Evolutionary conservation across 2,797 vertebrate species (phyloP).

Genomic region (Melanogrammus aeglefinus): DNA sequence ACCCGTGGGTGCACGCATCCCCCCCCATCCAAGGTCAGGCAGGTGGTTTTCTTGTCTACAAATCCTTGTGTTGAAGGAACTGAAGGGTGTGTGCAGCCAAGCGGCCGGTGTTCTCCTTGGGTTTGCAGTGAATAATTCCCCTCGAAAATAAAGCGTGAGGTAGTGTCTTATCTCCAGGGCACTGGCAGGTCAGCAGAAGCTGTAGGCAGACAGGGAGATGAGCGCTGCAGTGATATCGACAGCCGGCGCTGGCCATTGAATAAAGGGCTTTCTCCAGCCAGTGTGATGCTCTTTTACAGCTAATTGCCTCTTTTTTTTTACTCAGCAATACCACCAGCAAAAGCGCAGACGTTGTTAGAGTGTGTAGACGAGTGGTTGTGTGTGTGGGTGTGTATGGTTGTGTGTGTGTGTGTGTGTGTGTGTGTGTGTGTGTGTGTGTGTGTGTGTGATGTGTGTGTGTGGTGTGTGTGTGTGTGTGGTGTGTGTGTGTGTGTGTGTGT

Average conservation of each 20-base stretch:
- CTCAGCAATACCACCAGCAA: not conserved
- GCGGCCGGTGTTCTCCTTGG: not conserved
- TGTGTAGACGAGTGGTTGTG: too few relatives aligned
- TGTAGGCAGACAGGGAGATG: too few relatives aligned
- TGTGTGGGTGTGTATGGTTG: not conserved
- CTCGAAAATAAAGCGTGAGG: not conserved
- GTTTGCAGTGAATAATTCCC: not conserved
- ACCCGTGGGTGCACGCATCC: not conserved
- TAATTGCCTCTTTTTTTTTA: not conserved
- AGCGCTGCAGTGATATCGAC: not conserved
- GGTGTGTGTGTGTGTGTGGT: not conserved
- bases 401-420: constrained; percentile 1
- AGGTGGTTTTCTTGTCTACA: not conserved
- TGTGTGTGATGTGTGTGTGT: not conserved
- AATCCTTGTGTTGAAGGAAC: not conserved
- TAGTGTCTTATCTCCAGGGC: not conserved
- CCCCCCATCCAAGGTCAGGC: not conserved
- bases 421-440: constrained; percentile 1
- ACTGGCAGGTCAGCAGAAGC: not conserved
- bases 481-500: not conserved
- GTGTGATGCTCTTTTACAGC: not conserved
- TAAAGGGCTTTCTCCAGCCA: not conserved
- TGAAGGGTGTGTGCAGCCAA: not conserved
- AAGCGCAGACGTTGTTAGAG: too few relatives aligned
- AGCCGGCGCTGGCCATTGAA: not conserved